Evolutionary conservation across 2,888 invertebrate genomes (phyloP).

Genomic region (Morpho achilles): DNA sequence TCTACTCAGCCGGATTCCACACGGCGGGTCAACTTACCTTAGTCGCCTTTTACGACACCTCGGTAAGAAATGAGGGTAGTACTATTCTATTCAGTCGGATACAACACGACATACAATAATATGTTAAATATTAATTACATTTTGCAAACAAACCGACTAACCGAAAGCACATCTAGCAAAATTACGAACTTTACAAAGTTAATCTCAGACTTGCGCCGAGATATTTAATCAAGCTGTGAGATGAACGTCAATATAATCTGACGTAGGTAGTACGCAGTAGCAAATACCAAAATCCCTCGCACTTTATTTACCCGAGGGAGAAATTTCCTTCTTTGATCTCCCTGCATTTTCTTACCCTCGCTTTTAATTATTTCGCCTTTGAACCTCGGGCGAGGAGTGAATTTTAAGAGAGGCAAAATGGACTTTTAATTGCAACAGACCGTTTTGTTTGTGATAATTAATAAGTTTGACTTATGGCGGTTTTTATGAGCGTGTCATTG

Average conservation of each 20-base stretch:
- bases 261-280: slow-evolving; percentile 27
- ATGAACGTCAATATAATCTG: slow-evolving; percentile 23
- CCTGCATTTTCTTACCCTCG: slow-evolving; percentile 67
- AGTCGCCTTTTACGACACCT: no score
- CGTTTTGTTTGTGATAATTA: slow-evolving; percentile 72
- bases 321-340: slow-evolving; percentile 67
- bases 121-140: slow-evolving; percentile 1
- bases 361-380: slow-evolving; percentile 76
- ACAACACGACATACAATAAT: no score
- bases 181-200: slow-evolving; percentile 10
- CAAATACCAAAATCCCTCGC: slow-evolving; percentile 50
- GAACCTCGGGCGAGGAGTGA: slow-evolving; percentile 65
- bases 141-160: slow-evolving; percentile 3
- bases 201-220: slow-evolving; percentile 12
- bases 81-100: no score
- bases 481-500: slow-evolving; percentile 5
- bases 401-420: slow-evolving; percentile 76
- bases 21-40: no score
- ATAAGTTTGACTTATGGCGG: slow-evolving; percentile 42
- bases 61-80: no score
- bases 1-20: no score
- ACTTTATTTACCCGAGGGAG: slow-evolving; percentile 60
- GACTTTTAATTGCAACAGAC: slow-evolving; percentile 69
- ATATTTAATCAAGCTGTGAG: slow-evolving; percentile 26
- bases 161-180: slow-evolving; percentile 7